phyloP scores from a whole-genome alignment of 30 jellyfish, hydroid and myxozoan genomes.

The Hydra vulgaris region DNA sequence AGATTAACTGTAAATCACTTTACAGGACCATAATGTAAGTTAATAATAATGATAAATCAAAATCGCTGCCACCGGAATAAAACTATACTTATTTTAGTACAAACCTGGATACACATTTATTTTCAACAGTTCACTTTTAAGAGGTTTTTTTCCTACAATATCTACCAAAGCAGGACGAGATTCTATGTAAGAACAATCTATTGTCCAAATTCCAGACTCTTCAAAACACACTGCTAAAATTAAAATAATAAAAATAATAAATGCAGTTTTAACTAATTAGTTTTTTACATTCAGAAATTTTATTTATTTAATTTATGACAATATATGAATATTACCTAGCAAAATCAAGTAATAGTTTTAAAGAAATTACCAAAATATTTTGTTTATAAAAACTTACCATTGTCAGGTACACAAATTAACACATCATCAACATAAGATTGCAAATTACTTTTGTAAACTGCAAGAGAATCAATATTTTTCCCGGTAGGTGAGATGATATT shows the following conservation, averaged over 20 bases:
- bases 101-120: not conserved
- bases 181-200: not conserved
- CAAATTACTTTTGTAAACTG: not conserved
- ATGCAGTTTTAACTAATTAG: no score
- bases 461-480: not conserved
- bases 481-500: slow-evolving; percentile 4
- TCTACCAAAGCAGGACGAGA: not conserved
- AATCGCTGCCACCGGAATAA: no score
- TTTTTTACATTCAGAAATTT: no score
- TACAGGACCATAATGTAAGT: no score
- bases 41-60: no score
- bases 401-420: slow-evolving; percentile 2
- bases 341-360: no score
- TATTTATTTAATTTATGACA: no score
- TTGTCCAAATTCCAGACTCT: not conserved
- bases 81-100: not conserved
- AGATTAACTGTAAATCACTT: no score
- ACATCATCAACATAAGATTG: not conserved
- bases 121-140: slow-evolving; percentile 5
- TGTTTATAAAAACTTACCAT: not conserved
- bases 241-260: no score
- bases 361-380: no score
- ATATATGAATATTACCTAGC: no score
- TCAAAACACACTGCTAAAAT: not conserved
- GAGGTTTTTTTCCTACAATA: not conserved